These are phyloP conservation scores for Typhlomys cinereus DNA, from an alignment of 2,113 vertebrate genomes.

Conservation along the genomic window DNA sequence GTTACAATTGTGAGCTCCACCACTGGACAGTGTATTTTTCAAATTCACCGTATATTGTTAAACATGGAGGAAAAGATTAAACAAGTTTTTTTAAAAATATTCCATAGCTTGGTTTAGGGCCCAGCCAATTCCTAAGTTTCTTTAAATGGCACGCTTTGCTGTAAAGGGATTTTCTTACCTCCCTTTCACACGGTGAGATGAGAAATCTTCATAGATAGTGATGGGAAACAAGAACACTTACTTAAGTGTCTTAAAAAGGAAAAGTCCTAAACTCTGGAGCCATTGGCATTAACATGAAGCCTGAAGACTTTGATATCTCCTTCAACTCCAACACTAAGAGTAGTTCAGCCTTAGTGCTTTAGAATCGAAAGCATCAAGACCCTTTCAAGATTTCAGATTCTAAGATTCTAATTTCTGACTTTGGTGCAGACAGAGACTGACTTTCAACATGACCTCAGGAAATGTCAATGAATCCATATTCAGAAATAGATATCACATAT, in stretches of 20 bases:
- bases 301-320: neutral
- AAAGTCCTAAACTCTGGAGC: neutral
- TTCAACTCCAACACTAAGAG: neutral
- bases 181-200: neutral
- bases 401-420: constrained; percentile 2
- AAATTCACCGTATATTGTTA: constrained; percentile 54
- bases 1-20: neutral
- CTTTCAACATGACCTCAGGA: constrained; percentile 70
- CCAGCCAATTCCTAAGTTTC: constrained; percentile 33
- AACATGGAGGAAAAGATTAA: constrained; percentile 17
- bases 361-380: neutral
- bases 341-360: neutral
- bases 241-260: neutral
- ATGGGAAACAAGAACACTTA: neutral
- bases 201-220: neutral
- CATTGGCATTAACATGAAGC: neutral
- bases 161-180: neutral
- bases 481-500: constrained; percentile 64
- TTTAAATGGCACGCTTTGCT: neutral
- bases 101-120: neutral
- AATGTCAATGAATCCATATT: constrained; percentile 67
- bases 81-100: constrained; percentile 15
- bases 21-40: constrained; percentile 42
- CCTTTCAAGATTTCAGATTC: constrained; percentile 32
- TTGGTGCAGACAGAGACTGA: constrained; percentile 4